phyloP scores from a whole-genome alignment of 30 jellyfish, hydroid and myxozoan genomes.

The Chironex yamaguchii region DNA sequence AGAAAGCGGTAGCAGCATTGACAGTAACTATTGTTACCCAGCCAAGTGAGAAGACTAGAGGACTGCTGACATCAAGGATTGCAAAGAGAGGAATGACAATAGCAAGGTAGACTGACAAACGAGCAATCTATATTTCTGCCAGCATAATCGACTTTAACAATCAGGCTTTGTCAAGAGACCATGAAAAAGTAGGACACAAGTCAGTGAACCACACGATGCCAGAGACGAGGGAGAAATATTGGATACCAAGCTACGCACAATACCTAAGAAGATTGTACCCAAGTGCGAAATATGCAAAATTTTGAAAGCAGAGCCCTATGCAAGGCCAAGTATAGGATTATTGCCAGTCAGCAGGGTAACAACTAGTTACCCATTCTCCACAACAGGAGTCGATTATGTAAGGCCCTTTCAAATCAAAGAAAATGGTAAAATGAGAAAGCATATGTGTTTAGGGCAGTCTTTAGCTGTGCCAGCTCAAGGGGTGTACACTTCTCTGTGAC shows the following conservation, averaged over 20 bases:
- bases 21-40: background rate
- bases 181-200: conserved; percentile 3
- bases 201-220: no score
- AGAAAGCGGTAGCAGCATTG: conserved; percentile 47
- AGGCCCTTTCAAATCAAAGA: conserved; percentile 44
- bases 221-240: background rate
- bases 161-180: background rate
- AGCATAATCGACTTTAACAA: background rate
- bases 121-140: background rate
- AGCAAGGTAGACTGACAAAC: no score
- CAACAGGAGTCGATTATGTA: no score
- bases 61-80: conserved; percentile 39
- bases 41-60: conserved; percentile 33
- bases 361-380: conserved; percentile 40
- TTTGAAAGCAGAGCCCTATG: conserved; percentile 58
- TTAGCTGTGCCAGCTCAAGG: conserved; percentile 53
- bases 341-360: conserved; percentile 41
- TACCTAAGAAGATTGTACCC: conserved; percentile 11
- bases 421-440: conserved; percentile 21
- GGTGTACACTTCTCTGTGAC: conserved; percentile 34
- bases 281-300: conserved; percentile 50
- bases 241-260: conserved; percentile 54
- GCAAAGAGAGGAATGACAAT: conserved; percentile 51
- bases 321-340: conserved; percentile 31
- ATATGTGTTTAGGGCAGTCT: conserved; percentile 24